Conservation (phyloP, 1,140 invertebrate species). For the Teleogryllus occipitalis region DNA sequence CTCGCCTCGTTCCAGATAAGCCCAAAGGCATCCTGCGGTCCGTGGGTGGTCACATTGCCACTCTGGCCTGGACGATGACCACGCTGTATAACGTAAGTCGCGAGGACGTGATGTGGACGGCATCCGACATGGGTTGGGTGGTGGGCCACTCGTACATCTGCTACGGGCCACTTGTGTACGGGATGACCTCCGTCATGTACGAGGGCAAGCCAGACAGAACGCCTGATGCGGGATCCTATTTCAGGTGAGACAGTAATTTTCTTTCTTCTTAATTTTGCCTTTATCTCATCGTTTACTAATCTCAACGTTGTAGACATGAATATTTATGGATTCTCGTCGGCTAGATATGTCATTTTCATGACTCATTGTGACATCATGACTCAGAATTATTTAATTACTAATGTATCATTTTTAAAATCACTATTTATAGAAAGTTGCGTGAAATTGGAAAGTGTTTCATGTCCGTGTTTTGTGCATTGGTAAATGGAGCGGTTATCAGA, state of each 20-base stretch:
- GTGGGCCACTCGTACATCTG: slow-evolving; percentile 91
- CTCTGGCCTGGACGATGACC: slow-evolving; percentile 75
- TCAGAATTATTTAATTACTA: too few species aligned
- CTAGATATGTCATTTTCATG: too few species aligned
- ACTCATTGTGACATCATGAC: too few species aligned
- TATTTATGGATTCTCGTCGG: too few species aligned
- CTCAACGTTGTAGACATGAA: too few species aligned
- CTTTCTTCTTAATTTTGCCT: not conserved
- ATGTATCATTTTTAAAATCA: too few species aligned
- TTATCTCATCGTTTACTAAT: too few species aligned
- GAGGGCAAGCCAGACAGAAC: slow-evolving; percentile 92
- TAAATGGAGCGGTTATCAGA: too few species aligned
- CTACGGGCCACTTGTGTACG: slow-evolving; percentile 76
- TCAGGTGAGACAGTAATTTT: slow-evolving; percentile 46
- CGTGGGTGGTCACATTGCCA: slow-evolving; percentile 76
- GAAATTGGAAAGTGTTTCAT: too few species aligned
- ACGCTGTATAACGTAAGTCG: slow-evolving; percentile 71
- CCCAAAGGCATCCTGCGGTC: slow-evolving; percentile 80
- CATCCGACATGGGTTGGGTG: slow-evolving; percentile 87
- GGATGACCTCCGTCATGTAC: slow-evolving; percentile 80
- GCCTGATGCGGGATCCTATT: slow-evolving; percentile 83
- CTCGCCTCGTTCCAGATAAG: slow-evolving; percentile 40
- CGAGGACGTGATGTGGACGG: slow-evolving; percentile 85
- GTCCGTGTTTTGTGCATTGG: too few species aligned
- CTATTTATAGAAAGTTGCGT: too few species aligned